These are phyloP conservation scores for Pelecanoides urinatrix DNA, from an alignment of 2,113 vertebrate genomes.

Conservation along the genomic window DNA sequence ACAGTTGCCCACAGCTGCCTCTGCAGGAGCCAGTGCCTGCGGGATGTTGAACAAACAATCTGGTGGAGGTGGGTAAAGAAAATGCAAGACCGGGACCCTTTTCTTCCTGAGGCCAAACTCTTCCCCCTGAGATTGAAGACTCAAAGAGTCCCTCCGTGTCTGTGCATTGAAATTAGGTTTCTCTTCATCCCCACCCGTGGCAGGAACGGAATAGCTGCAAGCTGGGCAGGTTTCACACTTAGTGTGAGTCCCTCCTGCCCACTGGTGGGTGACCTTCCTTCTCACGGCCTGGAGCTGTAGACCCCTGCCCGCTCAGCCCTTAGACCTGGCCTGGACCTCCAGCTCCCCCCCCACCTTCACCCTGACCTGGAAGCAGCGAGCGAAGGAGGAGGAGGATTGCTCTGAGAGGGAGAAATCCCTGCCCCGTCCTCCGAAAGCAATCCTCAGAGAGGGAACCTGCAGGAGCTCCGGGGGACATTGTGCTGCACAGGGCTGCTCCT, in stretches of 20 bases:
- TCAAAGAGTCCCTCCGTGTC: neutral
- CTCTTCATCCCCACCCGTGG: fast-evolving
- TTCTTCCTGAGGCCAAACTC: neutral
- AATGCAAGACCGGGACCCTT: neutral
- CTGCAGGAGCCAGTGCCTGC: neutral
- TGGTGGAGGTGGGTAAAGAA: neutral
- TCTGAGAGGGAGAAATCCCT: neutral
- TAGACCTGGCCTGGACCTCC: neutral
- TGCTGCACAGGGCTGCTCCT: neutral
- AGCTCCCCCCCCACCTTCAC: neutral
- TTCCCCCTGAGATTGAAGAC: neutral
- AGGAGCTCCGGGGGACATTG: fast-evolving
- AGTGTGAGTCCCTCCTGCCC: neutral
- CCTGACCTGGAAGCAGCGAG: neutral
- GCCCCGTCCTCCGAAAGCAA: neutral
- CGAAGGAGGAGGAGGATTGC: neutral
- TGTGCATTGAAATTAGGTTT: neutral
- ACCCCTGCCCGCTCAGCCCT: neutral
- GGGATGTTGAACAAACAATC: neutral
- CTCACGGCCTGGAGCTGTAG: neutral
- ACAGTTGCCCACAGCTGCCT: neutral
- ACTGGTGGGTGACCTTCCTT: neutral
- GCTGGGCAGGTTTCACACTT: neutral
- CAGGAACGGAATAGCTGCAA: neutral
- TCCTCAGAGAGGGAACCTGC: too few relatives aligned